Conservation (phyloP, 1,140 invertebrate species). For the Zophobas morio region DNA sequence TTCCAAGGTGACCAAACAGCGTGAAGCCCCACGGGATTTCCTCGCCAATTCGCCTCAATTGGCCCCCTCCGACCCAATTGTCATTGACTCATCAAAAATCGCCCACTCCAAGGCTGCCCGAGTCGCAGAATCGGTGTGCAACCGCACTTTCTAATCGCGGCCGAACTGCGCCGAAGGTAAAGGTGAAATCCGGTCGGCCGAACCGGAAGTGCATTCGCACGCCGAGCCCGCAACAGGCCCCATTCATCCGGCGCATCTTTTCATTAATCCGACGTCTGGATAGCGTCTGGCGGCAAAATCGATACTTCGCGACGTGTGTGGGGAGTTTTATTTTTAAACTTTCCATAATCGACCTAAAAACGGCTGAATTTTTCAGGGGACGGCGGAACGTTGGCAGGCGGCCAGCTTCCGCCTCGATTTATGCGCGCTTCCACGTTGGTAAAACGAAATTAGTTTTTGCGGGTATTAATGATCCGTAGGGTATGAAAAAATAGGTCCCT, state of each 20-base stretch:
- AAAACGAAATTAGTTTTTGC: no score
- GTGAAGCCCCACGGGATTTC: no score
- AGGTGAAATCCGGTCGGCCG: constrained; percentile 13
- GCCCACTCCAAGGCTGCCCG: not conserved
- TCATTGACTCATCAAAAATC: not conserved
- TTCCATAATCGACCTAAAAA: constrained; percentile 19
- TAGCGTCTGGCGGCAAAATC: constrained; percentile 17
- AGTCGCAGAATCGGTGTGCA: constrained; percentile 1
- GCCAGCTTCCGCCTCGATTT: no score
- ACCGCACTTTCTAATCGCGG: constrained; percentile 17
- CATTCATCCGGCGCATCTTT: constrained; percentile 16
- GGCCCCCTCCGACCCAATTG: no score
- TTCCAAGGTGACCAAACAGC: not conserved
- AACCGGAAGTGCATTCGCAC: constrained; percentile 35
- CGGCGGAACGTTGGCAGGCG: not conserved
- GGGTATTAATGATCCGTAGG: no score
- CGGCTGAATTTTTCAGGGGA: not conserved
- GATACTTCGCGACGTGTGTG: constrained; percentile 7
- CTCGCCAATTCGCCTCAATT: no score
- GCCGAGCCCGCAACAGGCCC: not conserved
- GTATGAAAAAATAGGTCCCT: no score
- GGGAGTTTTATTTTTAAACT: constrained; percentile 20
- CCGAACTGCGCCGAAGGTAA: constrained; percentile 14
- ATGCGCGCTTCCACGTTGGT: no score
- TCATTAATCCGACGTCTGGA: constrained; percentile 38